phyloP scores from a whole-genome alignment of 1,140 invertebrate genomes.

The Myzus persicae region DNA sequence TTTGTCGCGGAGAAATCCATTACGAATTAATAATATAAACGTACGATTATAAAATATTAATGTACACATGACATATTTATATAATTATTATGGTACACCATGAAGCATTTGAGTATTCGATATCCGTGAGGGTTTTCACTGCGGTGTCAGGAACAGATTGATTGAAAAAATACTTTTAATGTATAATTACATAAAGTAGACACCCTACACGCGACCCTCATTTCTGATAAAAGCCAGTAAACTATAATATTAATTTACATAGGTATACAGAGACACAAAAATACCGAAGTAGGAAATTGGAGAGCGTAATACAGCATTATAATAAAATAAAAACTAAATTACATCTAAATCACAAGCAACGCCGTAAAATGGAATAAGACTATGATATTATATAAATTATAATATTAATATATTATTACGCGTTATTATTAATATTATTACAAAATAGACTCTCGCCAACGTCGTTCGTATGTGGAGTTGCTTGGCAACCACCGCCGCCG shows the following conservation, averaged over 20 bases:
- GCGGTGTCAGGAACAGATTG: not conserved
- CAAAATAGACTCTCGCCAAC: constrained; percentile 3
- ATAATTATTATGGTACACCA: not conserved
- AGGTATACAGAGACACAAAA: not conserved
- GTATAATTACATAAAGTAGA: not conserved
- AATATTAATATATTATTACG: constrained; percentile 18
- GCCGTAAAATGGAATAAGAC: not conserved
- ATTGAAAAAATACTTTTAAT: not conserved
- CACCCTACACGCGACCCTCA: not conserved
- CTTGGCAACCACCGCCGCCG: constrained; percentile 8
- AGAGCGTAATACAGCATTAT: not conserved
- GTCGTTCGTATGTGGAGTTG: not conserved
- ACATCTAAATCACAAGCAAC: constrained; percentile 19
- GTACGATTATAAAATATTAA: not conserved
- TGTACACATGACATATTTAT: not conserved
- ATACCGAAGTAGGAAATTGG: not conserved
- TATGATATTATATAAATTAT: not conserved
- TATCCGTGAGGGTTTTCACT: not conserved
- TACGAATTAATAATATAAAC: not conserved
- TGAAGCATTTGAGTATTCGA: not conserved
- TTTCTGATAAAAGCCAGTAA: not conserved
- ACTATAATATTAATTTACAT: not conserved
- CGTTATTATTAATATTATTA: constrained; percentile 21
- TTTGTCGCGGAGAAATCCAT: not conserved
- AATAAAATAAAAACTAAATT: not conserved